Percentiles rank a stretch among this genome's conserved stretches.
phyloP scores from a whole-genome alignment of 2,888 invertebrate genomes.

The Orchesellides sinensis region DNA sequence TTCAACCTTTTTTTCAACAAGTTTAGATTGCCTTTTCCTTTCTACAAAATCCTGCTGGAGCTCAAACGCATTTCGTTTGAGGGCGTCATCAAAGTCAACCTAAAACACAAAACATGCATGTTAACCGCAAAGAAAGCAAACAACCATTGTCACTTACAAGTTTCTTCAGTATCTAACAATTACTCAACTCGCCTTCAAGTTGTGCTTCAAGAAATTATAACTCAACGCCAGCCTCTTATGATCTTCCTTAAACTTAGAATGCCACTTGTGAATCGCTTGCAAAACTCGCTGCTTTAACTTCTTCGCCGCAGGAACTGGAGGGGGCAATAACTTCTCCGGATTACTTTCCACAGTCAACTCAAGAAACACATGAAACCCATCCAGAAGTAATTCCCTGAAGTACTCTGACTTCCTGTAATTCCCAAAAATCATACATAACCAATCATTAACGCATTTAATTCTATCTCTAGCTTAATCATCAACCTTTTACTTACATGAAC shows the following conservation, averaged over 20 bases:
- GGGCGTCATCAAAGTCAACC: constrained; percentile 75
- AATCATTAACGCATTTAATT: too few relatives aligned
- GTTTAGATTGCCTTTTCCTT: constrained; percentile 29
- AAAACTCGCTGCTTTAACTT: constrained; percentile 78
- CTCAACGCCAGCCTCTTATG: constrained; percentile 78
- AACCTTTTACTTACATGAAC: constrained; percentile 76
- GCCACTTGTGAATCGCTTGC: constrained; percentile 79
- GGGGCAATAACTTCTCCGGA: constrained; percentile 78
- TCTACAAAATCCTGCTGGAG: constrained; percentile 29
- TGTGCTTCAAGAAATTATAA: constrained; percentile 76
- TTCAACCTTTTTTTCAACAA: constrained; percentile 47
- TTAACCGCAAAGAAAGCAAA: background rate
- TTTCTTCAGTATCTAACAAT: too few relatives aligned
- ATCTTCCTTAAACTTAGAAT: constrained; percentile 77
- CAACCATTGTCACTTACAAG: background rate
- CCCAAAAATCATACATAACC: too few relatives aligned
- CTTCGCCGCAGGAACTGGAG: constrained; percentile 78
- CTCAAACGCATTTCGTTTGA: constrained; percentile 64
- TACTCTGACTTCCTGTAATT: constrained; percentile 78
- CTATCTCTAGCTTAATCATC: background rate
- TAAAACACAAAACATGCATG: constrained; percentile 40
- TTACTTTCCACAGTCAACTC: constrained; percentile 78
- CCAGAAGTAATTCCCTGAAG: constrained; percentile 78
- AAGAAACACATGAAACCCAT: constrained; percentile 78
- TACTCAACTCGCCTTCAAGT: constrained; percentile 69